Percentiles rank a stretch among this genome's conserved stretches.
phyloP scores from a whole-genome alignment of 2,888 invertebrate genomes.

The Drosophila kambysellisi region DNA sequence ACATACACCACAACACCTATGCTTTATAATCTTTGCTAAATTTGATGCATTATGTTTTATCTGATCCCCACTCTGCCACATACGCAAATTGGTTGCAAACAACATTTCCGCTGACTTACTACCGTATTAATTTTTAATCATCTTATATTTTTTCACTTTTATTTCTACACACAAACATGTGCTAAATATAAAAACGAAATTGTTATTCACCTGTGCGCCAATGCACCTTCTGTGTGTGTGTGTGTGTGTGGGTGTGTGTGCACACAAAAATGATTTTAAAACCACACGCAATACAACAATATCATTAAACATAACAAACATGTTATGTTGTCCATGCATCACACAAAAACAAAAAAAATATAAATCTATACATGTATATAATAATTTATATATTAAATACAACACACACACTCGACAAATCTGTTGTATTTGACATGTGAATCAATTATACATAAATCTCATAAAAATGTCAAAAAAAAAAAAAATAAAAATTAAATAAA shows the following conservation, averaged over 20 bases:
- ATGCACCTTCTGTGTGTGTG: constrained; percentile 22
- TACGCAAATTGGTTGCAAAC: constrained; percentile 26
- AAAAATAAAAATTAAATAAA: background rate
- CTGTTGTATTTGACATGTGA: constrained; percentile 31
- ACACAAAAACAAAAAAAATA: constrained; percentile 10
- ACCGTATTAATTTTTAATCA: constrained; percentile 37
- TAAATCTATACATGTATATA: background rate
- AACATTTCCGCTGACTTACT: constrained; percentile 5
- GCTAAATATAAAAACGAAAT: constrained; percentile 6
- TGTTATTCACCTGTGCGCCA: constrained; percentile 11
- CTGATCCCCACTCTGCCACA: background rate
- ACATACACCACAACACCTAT: constrained; percentile 20
- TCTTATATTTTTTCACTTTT: constrained; percentile 31
- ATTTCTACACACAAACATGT: constrained; percentile 13
- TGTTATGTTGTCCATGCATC: constrained; percentile 21
- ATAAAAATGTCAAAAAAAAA: constrained; percentile 35
- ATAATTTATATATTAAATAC: constrained; percentile 16
- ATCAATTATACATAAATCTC: constrained; percentile 32
- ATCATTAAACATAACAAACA: constrained; percentile 19
- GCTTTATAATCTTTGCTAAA: constrained; percentile 31
- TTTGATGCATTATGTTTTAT: constrained; percentile 32
- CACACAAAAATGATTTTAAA: constrained; percentile 22
- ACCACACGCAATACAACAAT: constrained; percentile 33
- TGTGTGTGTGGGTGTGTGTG: constrained; percentile 19
- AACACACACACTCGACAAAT: constrained; percentile 22